Evolutionary conservation across 2,888 invertebrate species (phyloP), one percentile per base, ranked within the genome.

Genomic region (Frankliniella intonsa): DNA sequence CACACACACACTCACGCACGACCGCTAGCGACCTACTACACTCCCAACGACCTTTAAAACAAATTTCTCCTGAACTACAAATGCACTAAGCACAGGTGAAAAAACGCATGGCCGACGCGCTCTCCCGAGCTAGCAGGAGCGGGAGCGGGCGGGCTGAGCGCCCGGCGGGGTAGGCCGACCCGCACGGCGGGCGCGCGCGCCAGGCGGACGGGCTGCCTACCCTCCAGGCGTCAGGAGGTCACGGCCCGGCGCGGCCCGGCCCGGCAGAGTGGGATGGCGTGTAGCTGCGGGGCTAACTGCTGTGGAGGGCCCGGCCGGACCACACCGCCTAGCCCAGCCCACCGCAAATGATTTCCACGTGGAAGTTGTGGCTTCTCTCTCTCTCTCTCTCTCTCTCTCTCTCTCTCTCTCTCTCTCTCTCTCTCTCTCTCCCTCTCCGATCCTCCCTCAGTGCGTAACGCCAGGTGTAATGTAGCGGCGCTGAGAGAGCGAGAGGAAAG

Each of bases 231-330:
- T 14, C 38, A 38, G 5, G 38, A 38, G 38, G 38, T 38, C 38
- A 38, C 38, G 38, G 38, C 38, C 38, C 38, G 3, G 5, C 38
- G 3, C 38, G 38, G 5, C 3, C 38, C 0, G 62, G n/a, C n/a
- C n/a, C n/a, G n/a, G n/a, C n/a, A n/a, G 62, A 62, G 62, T 62
- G 62, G 62, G n/a, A 62, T 62, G 62, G 62, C 62, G 62, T 62
- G 62, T 62, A 62, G 62, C 62, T 17, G 62, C 8, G 14, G 62
- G 17, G 62, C 38, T n/a, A n/a, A n/a, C n/a, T n/a, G n/a, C n/a
- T n/a, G n/a, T n/a, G n/a, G n/a, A n/a, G n/a, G n/a, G n/a, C 38
- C 38, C 2, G 38, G 5, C 38, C 38, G 38, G 38, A 38, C 38
- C 38, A 38, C 38, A 38, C 38, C 38, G 38, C 38, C 38, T 5